Conservation (phyloP, 2,888 invertebrate genomes). For the Thelaira solivaga region DNA sequence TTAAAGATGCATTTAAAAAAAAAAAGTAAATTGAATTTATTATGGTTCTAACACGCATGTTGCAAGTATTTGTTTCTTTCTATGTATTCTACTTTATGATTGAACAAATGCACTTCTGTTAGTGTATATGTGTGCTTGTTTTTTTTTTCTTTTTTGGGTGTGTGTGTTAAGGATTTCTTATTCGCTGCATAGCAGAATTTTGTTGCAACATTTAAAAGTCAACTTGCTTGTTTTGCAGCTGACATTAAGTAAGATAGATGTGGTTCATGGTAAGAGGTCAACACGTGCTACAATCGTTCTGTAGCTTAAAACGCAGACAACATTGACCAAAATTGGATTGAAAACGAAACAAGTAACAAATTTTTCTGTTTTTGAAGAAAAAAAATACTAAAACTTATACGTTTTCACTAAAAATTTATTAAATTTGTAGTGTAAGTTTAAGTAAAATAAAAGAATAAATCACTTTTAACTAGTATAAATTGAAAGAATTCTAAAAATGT, state of each 20-base stretch:
- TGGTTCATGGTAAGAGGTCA: conserved; percentile 55
- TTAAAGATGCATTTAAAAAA: conserved; percentile 57
- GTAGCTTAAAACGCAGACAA: conserved; percentile 49
- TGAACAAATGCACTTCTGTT: neutral
- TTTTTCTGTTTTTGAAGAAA: conserved; percentile 8
- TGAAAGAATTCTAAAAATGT: no score
- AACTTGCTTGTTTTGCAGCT: conserved; percentile 52
- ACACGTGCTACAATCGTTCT: conserved; percentile 54
- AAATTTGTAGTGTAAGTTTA: no score
- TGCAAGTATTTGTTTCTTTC: neutral
- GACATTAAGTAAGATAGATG: conserved; percentile 61
- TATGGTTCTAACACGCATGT: conserved; percentile 42
- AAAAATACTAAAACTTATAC: neutral
- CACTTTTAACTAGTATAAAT: no score
- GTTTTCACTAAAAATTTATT: neutral
- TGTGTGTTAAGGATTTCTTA: neutral
- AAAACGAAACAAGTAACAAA: conserved; percentile 17
- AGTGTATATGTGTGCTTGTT: neutral
- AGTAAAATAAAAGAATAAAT: no score
- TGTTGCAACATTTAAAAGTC: conserved; percentile 51
- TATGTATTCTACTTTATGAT: neutral
- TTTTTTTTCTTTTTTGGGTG: no score
- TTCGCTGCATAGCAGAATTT: conserved; percentile 4
- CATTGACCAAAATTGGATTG: conserved; percentile 41
- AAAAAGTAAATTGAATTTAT: conserved; percentile 54